Evolutionary conservation across 2,113 vertebrate species (phyloP), one percentile per base, ranked within the genome.

Genomic region (Pachypanchax playfairii): DNA sequence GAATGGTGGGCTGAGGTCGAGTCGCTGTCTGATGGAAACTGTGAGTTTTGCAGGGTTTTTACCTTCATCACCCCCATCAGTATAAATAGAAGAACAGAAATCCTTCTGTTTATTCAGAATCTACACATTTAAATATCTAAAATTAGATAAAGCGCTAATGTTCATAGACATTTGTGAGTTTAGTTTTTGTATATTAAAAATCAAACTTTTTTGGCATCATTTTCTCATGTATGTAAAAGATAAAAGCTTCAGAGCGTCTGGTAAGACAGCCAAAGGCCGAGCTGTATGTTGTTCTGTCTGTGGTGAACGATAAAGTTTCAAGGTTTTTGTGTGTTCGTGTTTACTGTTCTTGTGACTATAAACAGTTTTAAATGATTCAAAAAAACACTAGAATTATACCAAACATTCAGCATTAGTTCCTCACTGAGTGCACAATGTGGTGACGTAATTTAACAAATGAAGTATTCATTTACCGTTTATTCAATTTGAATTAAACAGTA

Each of bases 241-340:
- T 65, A 12, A 13, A 22, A 21, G 11, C 25, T 35, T 1, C 12
- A 42, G 36, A 39, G 24, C n/a, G 17, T 58, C 69, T 65, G 73
- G 48, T 24, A 9, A 1, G 20, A 56, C 22, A 25, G 31, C 26
- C 0, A 12, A 17, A 39, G 22, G 48, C 24, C 39, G n/a, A 21
- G 38, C 51, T 57, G 59, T 39, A n/a, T 66, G 55, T 5, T 2
- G 10, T 58, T 33, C 82, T 80, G 74, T 85, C 75, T 68, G 33
- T 12, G 43, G 39, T 65, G 65, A 82, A 84, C 83, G 79, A 44
- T 29, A 18, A 68, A 29, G 25, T 55, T 39, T 62, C 79, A 83
- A 85, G 84, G 82, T 2, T 5, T 25, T 36, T 48, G 7, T 38
- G 20, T 20, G n/a, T 54, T 8, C 4, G 17, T 33, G 13, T 42